Percentiles rank a stretch among this genome's conserved stretches.
Conservation (phyloP, 2,797 vertebrate species). For the Picus viridis region DNA sequence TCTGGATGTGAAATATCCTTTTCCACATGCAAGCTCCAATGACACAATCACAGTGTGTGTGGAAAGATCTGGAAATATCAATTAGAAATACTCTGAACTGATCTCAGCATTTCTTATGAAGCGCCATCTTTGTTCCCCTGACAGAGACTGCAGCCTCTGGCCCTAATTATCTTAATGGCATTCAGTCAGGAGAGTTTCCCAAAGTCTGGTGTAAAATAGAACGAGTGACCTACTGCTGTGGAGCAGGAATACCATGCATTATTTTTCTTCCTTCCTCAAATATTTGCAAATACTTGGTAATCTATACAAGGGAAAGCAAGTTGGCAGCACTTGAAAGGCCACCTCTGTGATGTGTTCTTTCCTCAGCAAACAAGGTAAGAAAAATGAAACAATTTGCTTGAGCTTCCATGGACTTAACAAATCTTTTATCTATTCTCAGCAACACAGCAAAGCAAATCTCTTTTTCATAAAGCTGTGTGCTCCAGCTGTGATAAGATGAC, state of each 20-base stretch:
- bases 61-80: slow-evolving; percentile 69
- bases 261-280: background rate
- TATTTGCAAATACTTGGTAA: background rate
- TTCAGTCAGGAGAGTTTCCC: slow-evolving; percentile 27
- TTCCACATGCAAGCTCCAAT: slow-evolving; percentile 50
- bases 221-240: background rate
- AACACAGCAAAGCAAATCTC: background rate
- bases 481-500: background rate
- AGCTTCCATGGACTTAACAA: background rate
- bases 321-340: background rate
- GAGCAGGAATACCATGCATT: background rate
- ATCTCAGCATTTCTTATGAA: slow-evolving; percentile 50
- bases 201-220: slow-evolving; percentile 9
- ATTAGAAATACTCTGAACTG: slow-evolving; percentile 50
- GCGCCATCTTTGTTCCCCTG: slow-evolving; percentile 47
- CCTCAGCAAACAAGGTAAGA: background rate
- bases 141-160: background rate
- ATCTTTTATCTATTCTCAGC: background rate
- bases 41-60: slow-evolving; percentile 16
- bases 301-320: background rate
- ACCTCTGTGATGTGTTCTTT: background rate
- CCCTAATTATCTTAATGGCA: slow-evolving; percentile 18
- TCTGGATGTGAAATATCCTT: slow-evolving; percentile 56
- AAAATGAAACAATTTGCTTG: background rate
- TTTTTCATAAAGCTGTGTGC: background rate